Conservation (phyloP, 2,113 vertebrate species). For the Carollia perspicillata region DNA sequence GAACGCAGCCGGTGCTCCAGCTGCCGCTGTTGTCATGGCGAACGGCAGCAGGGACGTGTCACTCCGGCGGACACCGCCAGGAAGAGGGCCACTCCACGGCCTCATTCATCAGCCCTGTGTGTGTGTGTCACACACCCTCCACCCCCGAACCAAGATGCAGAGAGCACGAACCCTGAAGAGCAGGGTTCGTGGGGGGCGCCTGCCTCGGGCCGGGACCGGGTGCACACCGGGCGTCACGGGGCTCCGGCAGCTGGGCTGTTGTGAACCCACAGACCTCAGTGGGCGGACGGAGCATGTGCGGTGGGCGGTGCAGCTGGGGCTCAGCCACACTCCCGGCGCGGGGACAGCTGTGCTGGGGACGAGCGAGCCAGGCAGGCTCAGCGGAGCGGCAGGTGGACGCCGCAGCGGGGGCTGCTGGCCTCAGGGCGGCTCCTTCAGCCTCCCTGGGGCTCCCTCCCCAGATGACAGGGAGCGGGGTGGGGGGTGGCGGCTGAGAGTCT, state of each 20-base stretch:
- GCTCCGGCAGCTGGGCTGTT: conserved; percentile 56
- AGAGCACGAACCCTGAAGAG: not conserved
- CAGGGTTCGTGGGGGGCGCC: rapidly evolving
- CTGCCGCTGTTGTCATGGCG: conserved; percentile 70
- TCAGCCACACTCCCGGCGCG: conserved; percentile 32
- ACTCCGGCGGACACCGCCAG: not conserved
- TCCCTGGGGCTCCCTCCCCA: not conserved
- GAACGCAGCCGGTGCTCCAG: conserved; percentile 58
- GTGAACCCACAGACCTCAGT: conserved; percentile 70
- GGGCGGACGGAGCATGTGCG: conserved; percentile 86
- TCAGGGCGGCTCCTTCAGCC: not conserved
- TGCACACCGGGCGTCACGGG: not conserved
- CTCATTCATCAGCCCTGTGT: not conserved
- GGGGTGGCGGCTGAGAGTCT: not conserved
- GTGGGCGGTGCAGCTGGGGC: conserved; percentile 66
- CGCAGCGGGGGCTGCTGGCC: conserved; percentile 47
- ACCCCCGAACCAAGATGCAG: not conserved
- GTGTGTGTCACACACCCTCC: not conserved
- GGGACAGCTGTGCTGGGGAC: conserved; percentile 50
- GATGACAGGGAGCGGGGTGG: not conserved
- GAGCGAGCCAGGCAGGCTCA: not conserved
- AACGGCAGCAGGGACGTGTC: conserved; percentile 9
- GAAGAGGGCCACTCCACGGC: conserved; percentile 33
- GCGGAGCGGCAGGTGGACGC: not conserved
- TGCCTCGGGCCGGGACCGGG: not conserved